These are phyloP conservation scores for Salvelinus fontinalis DNA, from an alignment of 2,113 vertebrate species.

Conservation along the genomic window DNA sequence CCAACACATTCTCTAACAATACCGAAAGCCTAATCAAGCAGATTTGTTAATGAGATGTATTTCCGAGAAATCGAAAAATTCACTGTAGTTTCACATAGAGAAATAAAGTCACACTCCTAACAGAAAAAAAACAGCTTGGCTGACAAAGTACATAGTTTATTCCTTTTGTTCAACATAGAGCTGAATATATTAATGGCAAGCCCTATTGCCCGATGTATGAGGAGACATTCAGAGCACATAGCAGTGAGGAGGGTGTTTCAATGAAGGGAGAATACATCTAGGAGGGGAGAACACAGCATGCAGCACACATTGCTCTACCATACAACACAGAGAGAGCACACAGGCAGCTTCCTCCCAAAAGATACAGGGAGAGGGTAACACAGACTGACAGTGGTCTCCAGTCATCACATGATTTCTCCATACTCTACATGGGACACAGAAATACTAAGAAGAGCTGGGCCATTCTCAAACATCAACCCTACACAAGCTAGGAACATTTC, in stretches of 20 bases:
- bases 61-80: neutral
- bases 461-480: constrained; percentile 24
- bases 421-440: constrained; percentile 45
- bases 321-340: constrained; percentile 9
- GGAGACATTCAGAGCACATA: constrained; percentile 47
- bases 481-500: too few species aligned
- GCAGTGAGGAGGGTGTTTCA: constrained; percentile 34
- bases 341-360: neutral
- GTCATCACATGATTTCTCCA: constrained; percentile 32
- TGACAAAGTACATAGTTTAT: constrained; percentile 47
- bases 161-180: constrained; percentile 59
- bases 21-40: constrained; percentile 31
- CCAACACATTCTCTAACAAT: constrained; percentile 14
- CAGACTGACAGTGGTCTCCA: constrained; percentile 70
- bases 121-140: constrained; percentile 25
- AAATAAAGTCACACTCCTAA: constrained; percentile 60
- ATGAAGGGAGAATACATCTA: constrained; percentile 55
- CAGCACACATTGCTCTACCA: constrained; percentile 8
- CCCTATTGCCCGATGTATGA: constrained; percentile 41
- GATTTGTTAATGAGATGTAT: constrained; percentile 31
- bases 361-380: constrained; percentile 48
- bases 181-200: constrained; percentile 53
- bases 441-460: constrained; percentile 40
- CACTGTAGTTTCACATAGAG: constrained; percentile 37
- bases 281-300: constrained; percentile 39